phyloP scores from a whole-genome alignment of 2,797 vertebrate species.

The Streptopelia turtur region DNA sequence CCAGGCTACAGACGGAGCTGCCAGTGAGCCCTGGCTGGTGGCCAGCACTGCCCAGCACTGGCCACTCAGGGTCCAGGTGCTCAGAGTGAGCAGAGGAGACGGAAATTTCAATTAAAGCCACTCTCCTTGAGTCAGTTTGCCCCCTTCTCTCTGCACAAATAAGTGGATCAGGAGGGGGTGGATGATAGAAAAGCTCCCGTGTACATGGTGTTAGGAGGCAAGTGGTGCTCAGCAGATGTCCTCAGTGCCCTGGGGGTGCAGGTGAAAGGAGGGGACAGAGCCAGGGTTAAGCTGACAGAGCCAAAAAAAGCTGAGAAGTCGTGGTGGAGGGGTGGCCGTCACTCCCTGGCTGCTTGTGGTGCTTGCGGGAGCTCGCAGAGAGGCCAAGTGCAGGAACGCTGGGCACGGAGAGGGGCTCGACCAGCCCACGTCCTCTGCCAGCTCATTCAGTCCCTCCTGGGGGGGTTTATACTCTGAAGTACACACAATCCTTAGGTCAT shows the following conservation, averaged over 20 bases:
- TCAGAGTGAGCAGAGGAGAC: neutral
- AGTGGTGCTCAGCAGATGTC: fast-evolving
- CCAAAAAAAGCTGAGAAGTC: neutral
- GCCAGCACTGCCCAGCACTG: neutral
- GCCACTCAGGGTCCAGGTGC: neutral
- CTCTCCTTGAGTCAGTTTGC: neutral
- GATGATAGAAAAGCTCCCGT: neutral
- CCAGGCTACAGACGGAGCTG: neutral
- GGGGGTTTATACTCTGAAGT: neutral
- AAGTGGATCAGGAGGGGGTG: neutral
- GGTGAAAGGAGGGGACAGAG: neutral
- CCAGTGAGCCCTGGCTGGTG: neutral
- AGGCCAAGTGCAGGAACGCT: neutral
- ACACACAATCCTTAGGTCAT: fast-evolving
- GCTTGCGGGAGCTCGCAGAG: fast-evolving
- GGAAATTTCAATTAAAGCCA: neutral
- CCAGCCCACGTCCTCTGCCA: neutral
- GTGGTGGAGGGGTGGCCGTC: fast-evolving
- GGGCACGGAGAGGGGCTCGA: neutral
- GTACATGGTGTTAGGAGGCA: neutral
- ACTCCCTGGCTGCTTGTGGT: fast-evolving
- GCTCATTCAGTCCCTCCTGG: neutral
- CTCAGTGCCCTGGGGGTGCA: neutral
- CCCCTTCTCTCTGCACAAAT: neutral
- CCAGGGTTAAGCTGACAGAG: neutral